A percentile compares a stretch with the other conserved stretches of the same genome.
Evolutionary conservation across 2,888 invertebrate genomes (phyloP).

Genomic region (Tinea pellionella): DNA sequence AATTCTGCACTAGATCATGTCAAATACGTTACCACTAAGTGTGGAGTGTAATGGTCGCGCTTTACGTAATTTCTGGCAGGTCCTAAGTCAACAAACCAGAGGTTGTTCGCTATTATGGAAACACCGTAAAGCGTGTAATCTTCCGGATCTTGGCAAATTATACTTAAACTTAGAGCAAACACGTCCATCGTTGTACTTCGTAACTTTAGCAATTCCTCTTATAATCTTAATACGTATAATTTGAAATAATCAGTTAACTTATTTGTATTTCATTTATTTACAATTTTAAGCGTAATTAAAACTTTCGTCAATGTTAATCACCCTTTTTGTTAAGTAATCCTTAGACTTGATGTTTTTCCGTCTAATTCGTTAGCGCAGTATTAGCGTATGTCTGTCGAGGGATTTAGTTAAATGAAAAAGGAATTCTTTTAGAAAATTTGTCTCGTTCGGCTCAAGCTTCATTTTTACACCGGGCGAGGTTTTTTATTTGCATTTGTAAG

Average conservation of each 20-base stretch:
- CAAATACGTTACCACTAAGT: neutral
- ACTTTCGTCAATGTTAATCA: slow-evolving; percentile 8
- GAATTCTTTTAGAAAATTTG: slow-evolving; percentile 39
- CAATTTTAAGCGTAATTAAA: neutral
- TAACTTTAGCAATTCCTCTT: slow-evolving; percentile 12
- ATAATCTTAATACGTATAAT: neutral
- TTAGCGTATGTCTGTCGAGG: slow-evolving; percentile 31
- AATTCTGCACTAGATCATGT: neutral
- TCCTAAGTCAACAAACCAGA: slow-evolving; percentile 56
- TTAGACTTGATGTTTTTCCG: slow-evolving; percentile 26
- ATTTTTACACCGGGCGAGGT: slow-evolving; percentile 25
- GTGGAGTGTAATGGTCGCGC: slow-evolving; percentile 7
- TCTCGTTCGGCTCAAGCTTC: slow-evolving; percentile 27
- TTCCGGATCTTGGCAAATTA: slow-evolving; percentile 57
- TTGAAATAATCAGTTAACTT: neutral
- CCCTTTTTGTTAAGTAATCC: slow-evolving; percentile 15
- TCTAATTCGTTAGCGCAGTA: slow-evolving; percentile 29
- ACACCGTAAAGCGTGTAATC: slow-evolving; percentile 51
- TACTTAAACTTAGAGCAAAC: slow-evolving; percentile 54
- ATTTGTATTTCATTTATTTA: neutral
- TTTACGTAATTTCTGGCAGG: slow-evolving; percentile 43
- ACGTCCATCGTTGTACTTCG: slow-evolving; percentile 25
- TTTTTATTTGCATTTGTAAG: slow-evolving; percentile 62
- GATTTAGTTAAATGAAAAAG: slow-evolving; percentile 50
- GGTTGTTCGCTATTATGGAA: slow-evolving; percentile 33